Conservation (phyloP, 2,888 invertebrate genomes). For the Zygothrica quintamaculata region DNA sequence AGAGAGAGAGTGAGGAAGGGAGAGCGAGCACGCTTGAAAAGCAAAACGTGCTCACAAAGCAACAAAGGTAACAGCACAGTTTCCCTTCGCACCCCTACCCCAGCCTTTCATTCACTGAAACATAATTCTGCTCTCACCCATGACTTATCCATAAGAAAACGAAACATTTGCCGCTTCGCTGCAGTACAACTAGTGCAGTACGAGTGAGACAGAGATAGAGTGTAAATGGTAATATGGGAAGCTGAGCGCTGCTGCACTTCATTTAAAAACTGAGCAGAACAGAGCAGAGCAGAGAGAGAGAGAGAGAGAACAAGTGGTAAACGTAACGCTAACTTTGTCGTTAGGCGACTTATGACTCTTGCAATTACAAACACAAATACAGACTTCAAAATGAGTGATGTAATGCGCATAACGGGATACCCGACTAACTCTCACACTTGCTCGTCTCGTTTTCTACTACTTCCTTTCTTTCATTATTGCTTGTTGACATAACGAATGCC, state of each 20-base stretch:
- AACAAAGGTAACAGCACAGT: conserved; percentile 54
- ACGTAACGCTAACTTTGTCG: conserved; percentile 48
- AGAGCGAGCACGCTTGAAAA: conserved; percentile 22
- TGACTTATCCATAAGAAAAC: conserved; percentile 38
- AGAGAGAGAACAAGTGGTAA: conserved; percentile 11
- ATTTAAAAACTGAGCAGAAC: conserved; percentile 55
- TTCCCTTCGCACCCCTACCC: background rate
- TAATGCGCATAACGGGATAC: conserved; percentile 67
- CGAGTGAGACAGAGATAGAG: background rate
- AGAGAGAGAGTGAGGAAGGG: background rate
- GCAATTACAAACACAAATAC: conserved; percentile 70
- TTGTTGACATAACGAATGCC: conserved; percentile 78
- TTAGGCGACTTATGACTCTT: conserved; percentile 66
- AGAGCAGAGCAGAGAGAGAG: background rate
- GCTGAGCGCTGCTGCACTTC: conserved; percentile 61
- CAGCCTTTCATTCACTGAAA: background rate
- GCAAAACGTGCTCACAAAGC: conserved; percentile 64
- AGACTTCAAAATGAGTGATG: conserved; percentile 65
- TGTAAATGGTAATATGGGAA: background rate
- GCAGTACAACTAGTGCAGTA: too few species aligned
- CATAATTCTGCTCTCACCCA: conserved; percentile 12
- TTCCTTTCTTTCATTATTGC: conserved; percentile 59
- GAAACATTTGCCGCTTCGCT: conserved; percentile 66
- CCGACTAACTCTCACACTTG: background rate
- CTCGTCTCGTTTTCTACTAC: conserved; percentile 7